Evolutionary conservation across 2,888 invertebrate species (phyloP), one percentile per base, ranked within the genome.

Genomic region (Tenthredo livida): DNA sequence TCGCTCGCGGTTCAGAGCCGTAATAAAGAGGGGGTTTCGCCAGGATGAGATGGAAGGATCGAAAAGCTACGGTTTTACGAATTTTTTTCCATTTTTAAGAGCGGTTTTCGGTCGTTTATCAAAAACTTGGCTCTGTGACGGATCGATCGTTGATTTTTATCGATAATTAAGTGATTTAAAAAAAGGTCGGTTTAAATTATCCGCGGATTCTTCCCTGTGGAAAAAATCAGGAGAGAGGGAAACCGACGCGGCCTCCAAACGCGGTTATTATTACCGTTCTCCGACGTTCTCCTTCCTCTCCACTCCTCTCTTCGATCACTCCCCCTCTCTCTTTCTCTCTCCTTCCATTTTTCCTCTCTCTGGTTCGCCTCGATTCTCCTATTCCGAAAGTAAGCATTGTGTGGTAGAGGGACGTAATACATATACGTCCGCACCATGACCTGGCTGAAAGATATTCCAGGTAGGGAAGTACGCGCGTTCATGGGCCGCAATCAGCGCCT

Each of bases 1-100:
- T 91, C 91, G 90, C 89, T 89, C 89, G 89, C 89, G 88, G 87
- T 86, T 89, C 91, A 91, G 91, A 91, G 86, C 85, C 90, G 91
- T 91, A 89, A 70, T 84, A 84, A 83, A 67, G 9, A 12, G 6
- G 80, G 58, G 77, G 47, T 29, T 33, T 9, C 12, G 0, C 15
- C 1, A 1, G 67, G 67, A 33, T 0, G 12, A 67, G 29, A 6
- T 17, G 0, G 17, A 33, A 10, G 12, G 10, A 40, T 12, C 12
- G 21, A 25, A 6, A 33, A 33, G 9, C 12, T 1, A 29, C 15
- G 33, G 9, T 2, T 61, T 58, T 61, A 2, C 2, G 21, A 4
- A 25, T 61, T 67, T 67, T 7, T 25, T 25, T 33, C 29, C 6
- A 33, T 33, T 33, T 33, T 0, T 0, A 43, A 73, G 40, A 5